Evolutionary conservation across 35 echinoderm and acorn worm species (phyloP).

Genomic region (Hemicentrotus pulcherrimus): DNA sequence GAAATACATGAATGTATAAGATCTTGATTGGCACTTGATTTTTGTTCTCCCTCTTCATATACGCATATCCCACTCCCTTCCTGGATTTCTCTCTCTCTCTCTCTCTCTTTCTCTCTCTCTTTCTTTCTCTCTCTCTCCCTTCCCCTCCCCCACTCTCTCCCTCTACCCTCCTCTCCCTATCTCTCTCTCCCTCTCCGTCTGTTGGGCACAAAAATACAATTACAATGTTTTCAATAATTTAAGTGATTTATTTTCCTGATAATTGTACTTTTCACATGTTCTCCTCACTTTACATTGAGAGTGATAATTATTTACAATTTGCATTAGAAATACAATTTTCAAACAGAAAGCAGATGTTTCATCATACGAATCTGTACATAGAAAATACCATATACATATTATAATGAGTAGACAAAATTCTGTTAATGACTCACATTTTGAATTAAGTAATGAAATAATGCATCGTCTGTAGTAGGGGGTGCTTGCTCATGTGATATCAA

Average conservation of each 20-base stretch:
- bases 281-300: not conserved
- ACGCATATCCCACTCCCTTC: not conserved
- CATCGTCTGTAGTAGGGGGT: not conserved
- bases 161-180: too few relatives aligned
- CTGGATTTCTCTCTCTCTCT: too few relatives aligned
- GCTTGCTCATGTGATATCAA: too few relatives aligned
- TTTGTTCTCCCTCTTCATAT: too few relatives aligned
- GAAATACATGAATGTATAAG: too few relatives aligned
- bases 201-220: not conserved
- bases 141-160: not conserved
- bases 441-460: not conserved
- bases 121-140: not conserved
- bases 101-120: not conserved
- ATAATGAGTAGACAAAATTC: not conserved
- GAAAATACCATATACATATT: not conserved
- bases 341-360: not conserved
- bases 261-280: slow-evolving; percentile 13
- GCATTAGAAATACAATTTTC: not conserved
- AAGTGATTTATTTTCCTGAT: slow-evolving; percentile 4
- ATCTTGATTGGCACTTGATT: too few relatives aligned
- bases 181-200: not conserved
- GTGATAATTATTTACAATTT: not conserved
- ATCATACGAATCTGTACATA: not conserved
- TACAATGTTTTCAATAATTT: not conserved
- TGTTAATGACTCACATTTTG: not conserved